Evolutionary conservation across 2,797 vertebrate genomes (phyloP), one percentile per base, ranked within the genome.

Genomic region (Melanotaenia nigrans): DNA sequence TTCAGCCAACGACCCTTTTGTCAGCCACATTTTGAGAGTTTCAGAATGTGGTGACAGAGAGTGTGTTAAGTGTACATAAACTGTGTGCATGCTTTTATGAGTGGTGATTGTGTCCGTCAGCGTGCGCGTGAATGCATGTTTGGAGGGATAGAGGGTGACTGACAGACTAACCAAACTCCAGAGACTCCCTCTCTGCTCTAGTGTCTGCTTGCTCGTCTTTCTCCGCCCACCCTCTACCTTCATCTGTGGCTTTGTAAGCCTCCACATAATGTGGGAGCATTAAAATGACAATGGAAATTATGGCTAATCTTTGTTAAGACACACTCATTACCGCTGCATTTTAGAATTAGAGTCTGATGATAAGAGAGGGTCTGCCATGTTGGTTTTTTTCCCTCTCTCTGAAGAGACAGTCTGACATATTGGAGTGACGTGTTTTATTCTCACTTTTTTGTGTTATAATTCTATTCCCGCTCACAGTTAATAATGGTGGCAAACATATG

Each of bases 201-300:
- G 49, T 84, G 79, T 89, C 77, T 84, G 84, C 81, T 62, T 80
- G 77, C 69, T 85, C 75, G 74, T 82, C 81, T 88, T 81, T 84
- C 82, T 85, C 90, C 82, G 53, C 89, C 88, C 89, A 87, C 87
- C 81, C 84, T 77, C 82, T 86, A 82, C 90, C 92, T 93, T 92
- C 86, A 90, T 93, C 88, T 80, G 61, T 82, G 83, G 78, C 91
- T 93, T 93, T 92, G 90, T 92, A 87, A 86, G 83, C 73, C 80
- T 87, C 87, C 83, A 87, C 89, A 91, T 82, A 91, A 92, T 91
- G 90, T 83, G 75, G 82, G 79, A 89, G 83, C 92, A 93, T 92
- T 91, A 91, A 86, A 90, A 90, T 92, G 88, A 94, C 91, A 94
- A 94, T 93, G 84, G 82, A 93, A 93, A 93, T 90, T 86, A 89